Evolutionary conservation across 1,140 invertebrate species (phyloP), one percentile per base, ranked within the genome.

Genomic region (Diachasmimorpha longicaudata): DNA sequence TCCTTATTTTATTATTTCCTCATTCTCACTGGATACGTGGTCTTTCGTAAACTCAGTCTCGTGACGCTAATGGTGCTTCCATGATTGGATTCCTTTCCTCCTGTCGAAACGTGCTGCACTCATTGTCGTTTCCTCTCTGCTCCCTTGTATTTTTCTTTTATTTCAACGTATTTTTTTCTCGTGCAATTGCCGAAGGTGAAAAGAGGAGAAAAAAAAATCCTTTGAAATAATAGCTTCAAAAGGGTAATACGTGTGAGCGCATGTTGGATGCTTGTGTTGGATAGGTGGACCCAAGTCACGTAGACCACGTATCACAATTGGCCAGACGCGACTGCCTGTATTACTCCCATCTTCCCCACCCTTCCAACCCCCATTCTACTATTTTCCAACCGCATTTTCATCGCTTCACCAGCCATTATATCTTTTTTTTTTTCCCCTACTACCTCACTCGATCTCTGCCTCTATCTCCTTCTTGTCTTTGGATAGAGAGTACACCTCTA

Each of bases 31-130:
- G 69, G 39, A 10, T 39, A 36, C n/a, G 25, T 39, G 66, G 31
- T 68, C 36, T 68, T 68, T 68, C 21, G 58, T 63, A 63, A 63
- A 63, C 58, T 68, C 25, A 68, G 36, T 68, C 66, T 68, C 66
- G 66, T 68, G 66, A 68, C 66, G 66, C 66, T 68, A 68, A 68
- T 68, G 66, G 66, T 39, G 11, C 66, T 39, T 39, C 36, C 31
- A 39, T 68, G 66, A 68, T 68, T 68, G 66, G 36, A 68, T 39
- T 68, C 36, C 31, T 39, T 68, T 68, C 36, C 66, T 63, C 36
- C 66, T 68, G 36, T 68, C 36, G 31, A 39, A 68, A 68, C 66
- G 31, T 68, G 36, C 36, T 19, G n/a, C 66, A 36, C 31, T 39
- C 31, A 39, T 68, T 68, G 31, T 68, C 36, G 31, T 39, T 68